A percentile compares a stretch with the other conserved stretches of the same genome.
These are phyloP conservation scores for Tenualosa ilisha DNA, from an alignment of 2,797 vertebrate species.

Conservation along the genomic window DNA sequence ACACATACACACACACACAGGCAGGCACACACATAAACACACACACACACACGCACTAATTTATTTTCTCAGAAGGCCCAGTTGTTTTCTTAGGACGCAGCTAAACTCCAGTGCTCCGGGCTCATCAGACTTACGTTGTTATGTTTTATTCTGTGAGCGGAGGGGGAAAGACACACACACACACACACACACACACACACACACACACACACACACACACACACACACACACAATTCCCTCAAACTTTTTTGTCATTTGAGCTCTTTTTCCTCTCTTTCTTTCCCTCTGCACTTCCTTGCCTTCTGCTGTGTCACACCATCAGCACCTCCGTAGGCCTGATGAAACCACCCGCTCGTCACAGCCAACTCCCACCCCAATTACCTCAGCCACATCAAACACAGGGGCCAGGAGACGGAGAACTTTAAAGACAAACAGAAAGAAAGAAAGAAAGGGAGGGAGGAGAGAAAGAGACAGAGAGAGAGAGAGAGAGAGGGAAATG, in stretches of 20 bases:
- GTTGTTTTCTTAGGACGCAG: constrained; percentile 51
- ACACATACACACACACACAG: not conserved
- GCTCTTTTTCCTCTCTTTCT: not conserved
- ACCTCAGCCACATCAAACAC: constrained; percentile 51
- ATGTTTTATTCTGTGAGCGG: not conserved
- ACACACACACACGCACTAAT: constrained; percentile 26
- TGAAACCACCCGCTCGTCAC: constrained; percentile 37
- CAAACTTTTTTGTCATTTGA: constrained; percentile 13
- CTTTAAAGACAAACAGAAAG: constrained; percentile 11
- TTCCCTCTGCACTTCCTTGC: not conserved
- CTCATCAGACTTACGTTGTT: not conserved
- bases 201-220: too few relatives aligned
- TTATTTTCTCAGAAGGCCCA: constrained; percentile 18
- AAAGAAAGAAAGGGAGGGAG: not conserved
- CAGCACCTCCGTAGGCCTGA: constrained; percentile 53
- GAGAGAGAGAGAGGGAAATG: not conserved
- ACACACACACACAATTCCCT: not conserved
- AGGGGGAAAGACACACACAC: not conserved
- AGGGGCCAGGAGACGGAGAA: constrained; percentile 25
- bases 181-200: too few relatives aligned
- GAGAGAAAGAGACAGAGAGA: not conserved
- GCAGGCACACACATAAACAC: constrained; percentile 4
- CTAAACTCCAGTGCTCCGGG: constrained; percentile 28
- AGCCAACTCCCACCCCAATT: constrained; percentile 40
- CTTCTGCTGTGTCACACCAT: constrained; percentile 42